Conservation (phyloP, 2,113 vertebrate genomes). For the Phylloscopus whistleri region DNA sequence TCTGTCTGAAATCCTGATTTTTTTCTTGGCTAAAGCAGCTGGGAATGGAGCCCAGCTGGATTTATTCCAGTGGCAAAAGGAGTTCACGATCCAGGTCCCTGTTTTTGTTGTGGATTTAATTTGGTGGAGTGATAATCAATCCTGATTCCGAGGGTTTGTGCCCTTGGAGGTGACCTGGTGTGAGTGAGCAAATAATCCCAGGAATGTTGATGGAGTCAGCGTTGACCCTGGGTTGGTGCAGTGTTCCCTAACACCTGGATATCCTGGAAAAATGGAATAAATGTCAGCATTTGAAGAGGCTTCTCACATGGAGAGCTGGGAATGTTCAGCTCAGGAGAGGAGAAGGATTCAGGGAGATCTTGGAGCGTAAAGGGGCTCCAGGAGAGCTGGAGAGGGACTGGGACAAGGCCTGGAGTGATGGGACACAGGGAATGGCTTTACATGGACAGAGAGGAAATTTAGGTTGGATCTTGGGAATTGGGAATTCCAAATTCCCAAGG, state of each 20-base stretch:
- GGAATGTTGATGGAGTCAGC: background rate
- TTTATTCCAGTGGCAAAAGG: constrained; percentile 1
- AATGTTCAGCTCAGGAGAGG: background rate
- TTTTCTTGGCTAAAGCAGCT: constrained; percentile 5
- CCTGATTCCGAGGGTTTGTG: background rate
- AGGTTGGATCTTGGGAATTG: background rate
- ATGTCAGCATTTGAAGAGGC: background rate
- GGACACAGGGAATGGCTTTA: background rate
- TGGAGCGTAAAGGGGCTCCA: background rate
- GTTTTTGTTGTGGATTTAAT: background rate
- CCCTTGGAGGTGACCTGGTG: background rate
- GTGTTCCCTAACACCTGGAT: background rate
- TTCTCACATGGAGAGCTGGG: background rate
- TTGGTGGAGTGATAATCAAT: constrained; percentile 13
- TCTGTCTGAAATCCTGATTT: background rate
- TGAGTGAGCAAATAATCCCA: background rate
- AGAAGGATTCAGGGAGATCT: background rate
- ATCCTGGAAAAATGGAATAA: background rate
- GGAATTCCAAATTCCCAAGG: background rate
- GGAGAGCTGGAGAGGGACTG: background rate
- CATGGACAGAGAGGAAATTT: background rate
- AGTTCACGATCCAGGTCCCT: background rate
- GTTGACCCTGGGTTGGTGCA: background rate
- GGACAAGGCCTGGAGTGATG: background rate
- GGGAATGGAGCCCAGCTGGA: background rate